These are phyloP conservation scores for Folsomia candida DNA, from an alignment of 2,888 invertebrate genomes.

Conservation along the genomic window DNA sequence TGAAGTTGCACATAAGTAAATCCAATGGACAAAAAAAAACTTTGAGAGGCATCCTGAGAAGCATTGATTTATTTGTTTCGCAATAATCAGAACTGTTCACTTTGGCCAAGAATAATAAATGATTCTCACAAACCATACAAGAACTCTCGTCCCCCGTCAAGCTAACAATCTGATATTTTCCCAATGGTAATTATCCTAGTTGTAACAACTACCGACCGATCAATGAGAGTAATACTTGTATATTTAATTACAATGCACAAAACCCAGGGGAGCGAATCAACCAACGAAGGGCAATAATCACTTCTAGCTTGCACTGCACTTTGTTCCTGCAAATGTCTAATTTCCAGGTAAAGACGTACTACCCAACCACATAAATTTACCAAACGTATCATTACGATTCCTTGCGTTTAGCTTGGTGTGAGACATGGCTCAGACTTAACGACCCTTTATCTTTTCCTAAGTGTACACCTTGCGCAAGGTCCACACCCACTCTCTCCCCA, in stretches of 20 bases:
- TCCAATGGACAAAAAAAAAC: no score
- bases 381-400: neutral
- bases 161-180: no score
- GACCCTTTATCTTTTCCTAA: neutral
- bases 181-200: neutral
- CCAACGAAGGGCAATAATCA: neutral
- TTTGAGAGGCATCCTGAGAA: no score
- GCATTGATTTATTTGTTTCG: no score
- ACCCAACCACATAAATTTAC: neutral
- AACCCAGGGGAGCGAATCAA: neutral
- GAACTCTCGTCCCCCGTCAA: no score
- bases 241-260: neutral
- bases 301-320: no score
- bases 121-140: no score
- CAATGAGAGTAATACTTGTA: neutral
- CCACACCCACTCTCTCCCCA: neutral
- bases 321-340: neutral
- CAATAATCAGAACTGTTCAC: no score
- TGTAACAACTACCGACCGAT: neutral
- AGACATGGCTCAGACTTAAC: neutral
- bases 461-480: neutral
- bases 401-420: neutral
- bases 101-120: no score
- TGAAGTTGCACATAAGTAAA: no score
- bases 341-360: constrained; percentile 4